Base-by-base conservation (phyloP, 2,797 vertebrate genomes). In the Myotis vivesi region DNA sequence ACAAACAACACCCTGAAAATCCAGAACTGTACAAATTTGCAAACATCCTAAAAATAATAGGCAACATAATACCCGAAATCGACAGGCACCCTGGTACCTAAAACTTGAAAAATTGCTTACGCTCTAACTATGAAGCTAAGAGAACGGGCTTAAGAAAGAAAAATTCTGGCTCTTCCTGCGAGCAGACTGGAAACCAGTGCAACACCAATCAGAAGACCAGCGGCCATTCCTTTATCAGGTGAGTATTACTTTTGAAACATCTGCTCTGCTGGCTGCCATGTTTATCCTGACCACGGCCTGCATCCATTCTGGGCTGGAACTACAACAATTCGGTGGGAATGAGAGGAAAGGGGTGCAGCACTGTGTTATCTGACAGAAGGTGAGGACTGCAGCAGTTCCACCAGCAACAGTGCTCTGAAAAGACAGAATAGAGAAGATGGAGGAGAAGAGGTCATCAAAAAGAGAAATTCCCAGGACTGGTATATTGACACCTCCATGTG, bases 221-320 rank as follows among this genome's bases (percentile, higher is more conserved):
- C 0, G 0, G 19, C 2, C 38, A 28, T 2, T 12, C 66, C 13
- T 8, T 3, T 13, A 6, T 20, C 3, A 10, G 3, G 8, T 10
- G 16, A 30, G 3, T 3, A 15, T 73, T 44, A 41, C 5, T 44
- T 90, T 2, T 16, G 44, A 80, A 51, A 28, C 44, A 25, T 53
- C 33, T 7, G 3, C 25, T 2, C 13, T 11, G 30, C 17, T 6
- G 22, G 15, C 10, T 6, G 0, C 91, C 6, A 0, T 11, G 30
- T 59, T 71, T 57, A 12, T 71, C 38, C 20, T 10, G 23, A 15
- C 20, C 30, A 41, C 6, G 4, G 72, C 13, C 41, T 69, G 33
- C 6, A 2, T 44, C n/a, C 13, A 8, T 13, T 71, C 46, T 44
- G 82, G 46, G 28, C 2, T 7, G 4, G 19, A 38, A 22, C 25